phyloP scores from a whole-genome alignment of 2,797 vertebrate species.

The Tolypeutes matacus region DNA sequence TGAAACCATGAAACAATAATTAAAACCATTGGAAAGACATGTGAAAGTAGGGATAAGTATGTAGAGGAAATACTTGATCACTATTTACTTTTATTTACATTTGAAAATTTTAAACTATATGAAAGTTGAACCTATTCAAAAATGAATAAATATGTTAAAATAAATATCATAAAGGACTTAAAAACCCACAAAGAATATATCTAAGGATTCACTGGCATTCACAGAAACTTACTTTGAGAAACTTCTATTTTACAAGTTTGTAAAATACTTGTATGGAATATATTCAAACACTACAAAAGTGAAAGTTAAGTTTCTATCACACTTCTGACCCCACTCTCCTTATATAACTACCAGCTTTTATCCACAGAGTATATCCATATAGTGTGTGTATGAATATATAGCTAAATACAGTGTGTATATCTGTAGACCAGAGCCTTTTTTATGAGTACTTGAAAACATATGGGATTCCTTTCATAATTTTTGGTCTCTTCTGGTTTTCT shows the following conservation, averaged over 20 bases:
- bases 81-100: neutral
- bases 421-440: neutral
- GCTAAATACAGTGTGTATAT: neutral
- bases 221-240: neutral
- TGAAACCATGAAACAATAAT: neutral
- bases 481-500: neutral
- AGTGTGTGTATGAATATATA: neutral
- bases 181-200: neutral
- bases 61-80: neutral
- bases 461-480: neutral
- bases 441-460: neutral
- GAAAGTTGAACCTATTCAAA: neutral
- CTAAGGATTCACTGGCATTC: neutral
- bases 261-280: neutral
- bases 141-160: neutral
- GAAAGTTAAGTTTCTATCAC: neutral
- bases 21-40: neutral
- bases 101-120: neutral
- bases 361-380: neutral
- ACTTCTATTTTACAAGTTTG: neutral
- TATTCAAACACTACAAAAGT: neutral
- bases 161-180: neutral
- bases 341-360: neutral
- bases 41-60: neutral
- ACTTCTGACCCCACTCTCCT: neutral